Evolutionary conservation across 2,113 vertebrate genomes (phyloP).

Genomic region (Glaucidium brasilianum): DNA sequence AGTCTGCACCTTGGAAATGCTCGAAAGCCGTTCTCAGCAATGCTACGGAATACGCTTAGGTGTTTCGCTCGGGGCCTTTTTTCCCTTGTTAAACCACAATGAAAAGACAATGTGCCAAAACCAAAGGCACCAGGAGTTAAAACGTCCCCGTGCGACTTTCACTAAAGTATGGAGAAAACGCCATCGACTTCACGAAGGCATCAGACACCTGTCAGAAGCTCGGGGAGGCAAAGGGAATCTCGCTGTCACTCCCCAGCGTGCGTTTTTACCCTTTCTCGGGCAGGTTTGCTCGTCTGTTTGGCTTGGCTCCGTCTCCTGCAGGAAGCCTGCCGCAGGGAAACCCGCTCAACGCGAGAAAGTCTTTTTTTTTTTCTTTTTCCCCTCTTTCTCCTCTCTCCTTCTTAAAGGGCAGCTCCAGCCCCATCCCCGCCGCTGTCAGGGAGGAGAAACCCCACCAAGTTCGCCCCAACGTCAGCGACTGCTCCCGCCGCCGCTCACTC

Average conservation of each 20-base stretch:
- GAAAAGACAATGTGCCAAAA: neutral
- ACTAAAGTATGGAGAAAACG: neutral
- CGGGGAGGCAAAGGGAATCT: neutral
- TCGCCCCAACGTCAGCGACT: neutral
- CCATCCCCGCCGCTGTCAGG: neutral
- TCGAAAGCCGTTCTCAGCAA: constrained; percentile 22
- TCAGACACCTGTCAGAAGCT: neutral
- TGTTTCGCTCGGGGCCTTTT: constrained; percentile 13
- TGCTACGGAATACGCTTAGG: neutral
- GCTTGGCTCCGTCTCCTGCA: neutral
- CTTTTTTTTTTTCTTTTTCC: neutral
- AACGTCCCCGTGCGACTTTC: neutral
- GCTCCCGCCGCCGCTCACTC: too few species aligned
- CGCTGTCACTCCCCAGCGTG: neutral
- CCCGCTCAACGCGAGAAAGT: neutral
- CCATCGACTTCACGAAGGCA: fast-evolving
- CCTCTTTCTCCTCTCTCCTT: neutral
- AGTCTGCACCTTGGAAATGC: neutral
- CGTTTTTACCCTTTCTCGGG: neutral
- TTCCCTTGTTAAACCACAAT: constrained; percentile 22
- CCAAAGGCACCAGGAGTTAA: neutral
- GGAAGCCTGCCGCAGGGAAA: constrained; percentile 38
- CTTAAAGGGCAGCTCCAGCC: neutral
- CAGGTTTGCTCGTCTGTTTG: neutral
- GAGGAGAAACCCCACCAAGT: neutral